Conservation (phyloP, 30 jellyfish, hydroid and myxozoan genomes). For the Catostylus mosaicus region DNA sequence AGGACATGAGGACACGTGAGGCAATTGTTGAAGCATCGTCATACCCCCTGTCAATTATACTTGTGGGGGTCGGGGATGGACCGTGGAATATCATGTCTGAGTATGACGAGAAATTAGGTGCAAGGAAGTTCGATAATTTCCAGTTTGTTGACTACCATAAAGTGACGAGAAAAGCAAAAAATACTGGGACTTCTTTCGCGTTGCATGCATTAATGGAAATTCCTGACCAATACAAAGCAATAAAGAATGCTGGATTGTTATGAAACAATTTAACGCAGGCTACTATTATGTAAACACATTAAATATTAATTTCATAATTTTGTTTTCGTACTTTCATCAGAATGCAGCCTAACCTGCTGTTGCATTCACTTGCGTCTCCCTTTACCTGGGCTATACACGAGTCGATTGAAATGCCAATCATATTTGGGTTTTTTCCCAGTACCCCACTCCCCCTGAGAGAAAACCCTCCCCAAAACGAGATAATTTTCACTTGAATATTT, state of each 20-base stretch:
- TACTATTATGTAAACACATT: conserved; percentile 26
- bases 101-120: conserved; percentile 78
- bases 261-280: not conserved
- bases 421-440: too few species aligned
- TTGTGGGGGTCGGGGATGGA: conserved; percentile 97
- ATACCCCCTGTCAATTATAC: conserved; percentile 82
- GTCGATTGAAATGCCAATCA: too few species aligned
- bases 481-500: too few species aligned
- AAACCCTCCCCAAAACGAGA: too few species aligned
- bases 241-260: conserved; percentile 69
- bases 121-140: conserved; percentile 83
- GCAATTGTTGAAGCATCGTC: conserved; percentile 84
- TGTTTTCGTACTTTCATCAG: too few species aligned
- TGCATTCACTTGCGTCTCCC: too few species aligned
- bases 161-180: conserved; percentile 64
- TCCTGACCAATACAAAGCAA: conserved; percentile 88
- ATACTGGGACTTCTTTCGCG: conserved; percentile 81
- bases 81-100: conserved; percentile 91
- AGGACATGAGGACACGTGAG: conserved; percentile 66
- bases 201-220: conserved; percentile 91
- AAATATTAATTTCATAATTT: conserved; percentile 13
- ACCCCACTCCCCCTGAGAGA: too few species aligned
- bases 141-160: conserved; percentile 84
- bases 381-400: too few species aligned
- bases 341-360: too few species aligned